phyloP scores from a whole-genome alignment of 2,797 vertebrate species.

The Crax fasciolata region DNA sequence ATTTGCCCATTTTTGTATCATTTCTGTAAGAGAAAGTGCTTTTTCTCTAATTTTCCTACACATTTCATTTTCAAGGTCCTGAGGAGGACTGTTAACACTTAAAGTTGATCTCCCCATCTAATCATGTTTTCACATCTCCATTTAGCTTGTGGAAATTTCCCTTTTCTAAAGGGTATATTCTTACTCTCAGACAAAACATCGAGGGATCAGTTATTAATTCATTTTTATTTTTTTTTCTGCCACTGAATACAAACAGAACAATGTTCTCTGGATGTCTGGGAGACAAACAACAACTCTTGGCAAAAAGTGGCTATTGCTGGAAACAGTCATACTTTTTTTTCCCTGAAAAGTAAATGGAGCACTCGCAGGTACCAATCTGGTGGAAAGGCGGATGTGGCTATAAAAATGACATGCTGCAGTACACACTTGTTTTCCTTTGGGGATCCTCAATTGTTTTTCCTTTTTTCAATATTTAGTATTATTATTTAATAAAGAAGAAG shows the following conservation, averaged over 20 bases:
- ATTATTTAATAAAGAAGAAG: background rate
- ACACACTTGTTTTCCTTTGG: background rate
- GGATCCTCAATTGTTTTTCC: background rate
- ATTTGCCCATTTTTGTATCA: background rate
- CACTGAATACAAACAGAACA: conserved; percentile 39
- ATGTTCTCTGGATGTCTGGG: conserved; percentile 36
- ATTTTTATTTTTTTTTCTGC: background rate
- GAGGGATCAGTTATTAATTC: background rate
- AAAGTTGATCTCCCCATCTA: background rate
- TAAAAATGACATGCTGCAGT: background rate
- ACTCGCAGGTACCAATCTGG: background rate
- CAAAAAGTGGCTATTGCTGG: conserved; percentile 43
- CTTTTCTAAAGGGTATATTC: background rate
- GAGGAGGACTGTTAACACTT: background rate
- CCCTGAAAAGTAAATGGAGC: background rate
- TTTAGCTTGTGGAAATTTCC: background rate
- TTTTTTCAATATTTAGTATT: background rate
- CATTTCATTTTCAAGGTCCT: background rate
- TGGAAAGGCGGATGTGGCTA: background rate
- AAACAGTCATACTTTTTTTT: background rate
- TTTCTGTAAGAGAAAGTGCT: background rate
- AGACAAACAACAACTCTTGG: conserved; percentile 29
- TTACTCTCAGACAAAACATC: background rate
- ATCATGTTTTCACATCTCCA: background rate
- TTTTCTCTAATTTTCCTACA: background rate